phyloP scores from a whole-genome alignment of 92 coral and sea anemone genomes.

The Porites lobata region DNA sequence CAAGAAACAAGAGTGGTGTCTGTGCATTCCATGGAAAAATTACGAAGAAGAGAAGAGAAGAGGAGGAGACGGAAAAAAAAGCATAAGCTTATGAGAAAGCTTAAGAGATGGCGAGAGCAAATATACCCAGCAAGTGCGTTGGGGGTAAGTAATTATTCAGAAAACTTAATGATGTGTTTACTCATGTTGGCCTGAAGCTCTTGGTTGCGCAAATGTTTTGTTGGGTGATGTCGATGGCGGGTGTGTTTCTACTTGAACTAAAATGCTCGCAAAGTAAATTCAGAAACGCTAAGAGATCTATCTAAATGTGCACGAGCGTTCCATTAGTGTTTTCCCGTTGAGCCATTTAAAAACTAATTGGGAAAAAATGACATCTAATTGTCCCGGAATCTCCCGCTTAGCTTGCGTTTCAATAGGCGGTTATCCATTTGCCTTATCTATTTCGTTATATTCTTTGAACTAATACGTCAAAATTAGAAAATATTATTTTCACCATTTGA shows the following conservation, averaged over 20 bases:
- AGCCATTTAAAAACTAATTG: conserved; percentile 39
- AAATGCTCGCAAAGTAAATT: conserved; percentile 1
- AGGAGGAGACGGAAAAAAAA: conserved; percentile 20
- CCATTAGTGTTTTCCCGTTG: conserved; percentile 27
- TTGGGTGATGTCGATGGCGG: not conserved
- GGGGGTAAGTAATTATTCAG: conserved; percentile 48
- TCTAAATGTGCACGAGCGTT: conserved; percentile 6
- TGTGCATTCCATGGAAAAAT: not conserved
- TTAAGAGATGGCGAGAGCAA: conserved; percentile 11
- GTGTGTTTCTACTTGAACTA: not conserved
- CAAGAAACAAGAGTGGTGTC: not conserved
- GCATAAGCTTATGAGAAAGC: conserved; percentile 1
- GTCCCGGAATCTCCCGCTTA: conserved; percentile 37
- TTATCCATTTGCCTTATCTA: not conserved
- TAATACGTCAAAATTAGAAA: not conserved
- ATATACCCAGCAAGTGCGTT: not conserved
- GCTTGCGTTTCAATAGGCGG: conserved; percentile 6
- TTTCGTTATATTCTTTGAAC: not conserved
- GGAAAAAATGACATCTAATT: conserved; percentile 29
- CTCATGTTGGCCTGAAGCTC: not conserved
- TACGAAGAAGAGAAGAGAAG: not conserved
- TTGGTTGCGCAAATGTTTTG: conserved; percentile 35
- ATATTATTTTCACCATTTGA: no score
- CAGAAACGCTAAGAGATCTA: conserved; percentile 20
- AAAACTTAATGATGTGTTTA: conserved; percentile 20